Evolutionary conservation across 2,797 vertebrate genomes (phyloP), one percentile per base, ranked within the genome.

Genomic region (Alfaro cultratus): DNA sequence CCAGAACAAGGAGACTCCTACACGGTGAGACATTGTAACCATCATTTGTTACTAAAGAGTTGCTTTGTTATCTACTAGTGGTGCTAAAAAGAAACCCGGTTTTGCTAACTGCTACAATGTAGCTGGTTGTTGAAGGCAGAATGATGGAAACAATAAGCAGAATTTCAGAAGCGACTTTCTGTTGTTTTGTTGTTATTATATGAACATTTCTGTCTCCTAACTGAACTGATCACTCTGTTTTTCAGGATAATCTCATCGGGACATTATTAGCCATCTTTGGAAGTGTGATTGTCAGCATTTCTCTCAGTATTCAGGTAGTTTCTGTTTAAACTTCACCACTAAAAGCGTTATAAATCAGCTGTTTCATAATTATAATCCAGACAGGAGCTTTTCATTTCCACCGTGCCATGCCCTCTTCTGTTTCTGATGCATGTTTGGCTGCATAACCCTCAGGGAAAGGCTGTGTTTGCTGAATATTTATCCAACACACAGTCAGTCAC

Each of bases 221-320:
- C 36, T 60, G 16, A 75, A 57, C 57, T 29, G 8, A 75, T 16
- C 1, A 11, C 13, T 79, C 76, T 85, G 1, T 23, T 74, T 74
- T 83, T 8, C 6, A 99, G 98, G 97, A 99, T 80, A 99, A 99
- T 88, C 93, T 99, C 86, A 99, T 99, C 3, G 98, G 98, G 4
- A 97, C 98, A 13, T 93, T 99, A 55, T 93, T 99, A 67, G 98
- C 98, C 1, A 98, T 99, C 88, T 98, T 99, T 85, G 98, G 98
- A 55, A 98, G 99, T 75, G 92, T 99, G 4, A 89, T 98, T 16
- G 96, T 97, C 95, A 99, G 98, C 94, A 97, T 99, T 87, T 97
- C 97, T 0, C 95, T 99, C 77, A 97, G 96, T 89, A 94, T 99
- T 74, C 98, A 99, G 97, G 98, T 99, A 88, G 0, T 34, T 41